Conservation (phyloP, 1,140 invertebrate genomes). For the Drosophila ercepeae region DNA sequence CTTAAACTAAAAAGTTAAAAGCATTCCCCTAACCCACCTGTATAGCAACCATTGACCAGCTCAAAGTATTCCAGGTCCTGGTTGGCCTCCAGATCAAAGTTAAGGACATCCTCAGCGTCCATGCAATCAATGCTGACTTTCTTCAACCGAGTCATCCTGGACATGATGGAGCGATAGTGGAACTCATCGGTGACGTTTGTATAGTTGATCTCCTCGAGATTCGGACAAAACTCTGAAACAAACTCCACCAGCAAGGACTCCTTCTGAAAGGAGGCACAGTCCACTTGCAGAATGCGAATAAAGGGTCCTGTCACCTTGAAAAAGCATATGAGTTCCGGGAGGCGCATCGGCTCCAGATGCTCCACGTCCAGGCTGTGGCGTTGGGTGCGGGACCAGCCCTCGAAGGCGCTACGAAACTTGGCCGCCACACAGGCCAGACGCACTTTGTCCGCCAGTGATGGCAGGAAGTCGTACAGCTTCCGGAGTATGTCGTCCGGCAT, state of each 20-base stretch:
- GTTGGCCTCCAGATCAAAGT: conserved; percentile 48
- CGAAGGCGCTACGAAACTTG: conserved; percentile 49
- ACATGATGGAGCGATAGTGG: conserved; percentile 43
- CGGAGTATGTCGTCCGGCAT: conserved; percentile 55
- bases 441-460: conserved; percentile 47
- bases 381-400: conserved; percentile 34
- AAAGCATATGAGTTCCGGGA: conserved; percentile 57
- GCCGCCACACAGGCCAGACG: conserved; percentile 41
- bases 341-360: conserved; percentile 52
- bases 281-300: conserved; percentile 32
- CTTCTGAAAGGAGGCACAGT: conserved; percentile 56
- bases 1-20: too few relatives aligned
- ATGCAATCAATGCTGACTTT: conserved; percentile 50
- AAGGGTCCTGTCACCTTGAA: conserved; percentile 57
- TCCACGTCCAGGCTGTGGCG: conserved; percentile 25
- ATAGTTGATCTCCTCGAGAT: conserved; percentile 56
- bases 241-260: conserved; percentile 66
- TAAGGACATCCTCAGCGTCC: conserved; percentile 64
- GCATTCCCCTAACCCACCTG: conserved; percentile 55
- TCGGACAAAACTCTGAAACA: conserved; percentile 54
- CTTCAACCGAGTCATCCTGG: conserved; percentile 35
- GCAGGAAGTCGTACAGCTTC: conserved; percentile 33
- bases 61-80: conserved; percentile 55
- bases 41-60: conserved; percentile 65
- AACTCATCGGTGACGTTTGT: conserved; percentile 67